These are phyloP conservation scores for Formica exsecta DNA, from an alignment of 1,140 invertebrate species.

Conservation along the genomic window DNA sequence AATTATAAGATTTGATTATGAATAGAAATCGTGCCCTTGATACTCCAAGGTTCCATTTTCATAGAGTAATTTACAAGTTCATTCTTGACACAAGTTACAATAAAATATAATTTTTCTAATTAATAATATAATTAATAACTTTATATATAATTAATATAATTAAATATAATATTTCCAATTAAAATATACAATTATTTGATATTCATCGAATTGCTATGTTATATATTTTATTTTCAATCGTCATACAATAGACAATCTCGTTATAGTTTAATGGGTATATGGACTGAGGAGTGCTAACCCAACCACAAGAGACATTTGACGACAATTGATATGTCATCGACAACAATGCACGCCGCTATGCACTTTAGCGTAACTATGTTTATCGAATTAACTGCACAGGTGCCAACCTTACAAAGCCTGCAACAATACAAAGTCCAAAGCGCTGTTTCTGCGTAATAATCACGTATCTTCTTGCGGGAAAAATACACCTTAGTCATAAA, in stretches of 20 bases:
- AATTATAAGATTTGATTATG: not conserved
- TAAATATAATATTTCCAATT: not conserved
- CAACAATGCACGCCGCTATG: not conserved
- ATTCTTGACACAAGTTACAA: no score
- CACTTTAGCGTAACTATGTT: constrained; percentile 33
- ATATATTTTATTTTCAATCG: not conserved
- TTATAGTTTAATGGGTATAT: no score
- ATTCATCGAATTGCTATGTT: not conserved
- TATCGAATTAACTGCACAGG: constrained; percentile 32
- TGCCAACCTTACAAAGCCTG: no score
- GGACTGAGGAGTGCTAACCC: not conserved
- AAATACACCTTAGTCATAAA: no score
- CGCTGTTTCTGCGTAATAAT: no score
- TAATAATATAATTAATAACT: no score
- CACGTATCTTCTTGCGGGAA: no score
- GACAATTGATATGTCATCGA: constrained; percentile 22
- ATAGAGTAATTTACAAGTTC: not conserved
- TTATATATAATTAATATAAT: no score
- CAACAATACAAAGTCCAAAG: no score
- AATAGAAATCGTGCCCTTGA: not conserved
- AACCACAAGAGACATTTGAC: not conserved
- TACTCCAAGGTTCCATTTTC: not conserved
- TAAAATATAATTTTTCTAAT: no score
- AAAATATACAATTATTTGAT: not conserved
- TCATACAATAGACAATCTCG: not conserved